phyloP scores from a whole-genome alignment of 2,113 vertebrate species.

The Megatriorchis doriae region DNA sequence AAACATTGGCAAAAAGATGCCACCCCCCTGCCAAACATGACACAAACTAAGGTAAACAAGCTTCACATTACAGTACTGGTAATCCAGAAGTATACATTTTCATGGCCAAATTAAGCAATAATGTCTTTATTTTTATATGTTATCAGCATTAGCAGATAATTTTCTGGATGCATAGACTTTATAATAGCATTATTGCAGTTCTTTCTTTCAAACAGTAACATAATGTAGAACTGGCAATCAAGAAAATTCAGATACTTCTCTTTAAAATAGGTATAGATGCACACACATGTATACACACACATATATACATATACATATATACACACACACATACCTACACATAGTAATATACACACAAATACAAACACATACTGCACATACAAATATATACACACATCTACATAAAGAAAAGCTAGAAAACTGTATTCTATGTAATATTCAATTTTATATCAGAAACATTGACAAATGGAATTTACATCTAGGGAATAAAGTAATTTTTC shows the following conservation, averaged over 20 bases:
- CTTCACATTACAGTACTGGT: neutral
- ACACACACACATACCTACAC: neutral
- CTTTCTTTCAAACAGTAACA: neutral
- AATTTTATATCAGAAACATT: neutral
- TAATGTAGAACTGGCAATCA: neutral
- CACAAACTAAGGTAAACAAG: neutral
- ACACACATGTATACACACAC: neutral
- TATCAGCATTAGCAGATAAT: neutral
- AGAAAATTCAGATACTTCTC: neutral
- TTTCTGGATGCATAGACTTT: neutral
- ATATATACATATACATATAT: neutral
- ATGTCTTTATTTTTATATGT: neutral
- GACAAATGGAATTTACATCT: neutral
- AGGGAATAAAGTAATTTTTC: neutral
- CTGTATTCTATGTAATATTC: neutral
- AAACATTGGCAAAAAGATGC: neutral
- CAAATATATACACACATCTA: neutral
- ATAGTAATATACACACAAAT: neutral
- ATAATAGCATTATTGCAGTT: neutral
- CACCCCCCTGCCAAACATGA: neutral
- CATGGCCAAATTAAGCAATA: neutral
- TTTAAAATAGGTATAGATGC: neutral
- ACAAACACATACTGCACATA: neutral
- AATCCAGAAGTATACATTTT: neutral
- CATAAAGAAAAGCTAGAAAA: neutral